phyloP scores from a whole-genome alignment of 2,888 invertebrate species.

The Stegophylla sp. region DNA sequence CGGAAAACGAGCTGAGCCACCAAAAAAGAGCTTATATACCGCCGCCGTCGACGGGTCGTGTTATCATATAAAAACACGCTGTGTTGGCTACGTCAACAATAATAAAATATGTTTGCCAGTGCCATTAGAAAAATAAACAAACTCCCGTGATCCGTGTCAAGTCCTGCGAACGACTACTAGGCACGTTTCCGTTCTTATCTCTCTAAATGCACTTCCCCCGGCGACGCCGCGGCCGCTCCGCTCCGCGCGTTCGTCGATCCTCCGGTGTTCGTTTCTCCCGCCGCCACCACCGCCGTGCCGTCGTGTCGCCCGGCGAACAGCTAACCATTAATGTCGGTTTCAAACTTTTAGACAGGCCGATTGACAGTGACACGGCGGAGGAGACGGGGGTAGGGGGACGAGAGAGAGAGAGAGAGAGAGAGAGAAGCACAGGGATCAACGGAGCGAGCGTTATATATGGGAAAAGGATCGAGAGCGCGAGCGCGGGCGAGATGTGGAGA shows the following conservation, averaged over 20 bases:
- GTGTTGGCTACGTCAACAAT: constrained; percentile 52
- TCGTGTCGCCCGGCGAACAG: neutral
- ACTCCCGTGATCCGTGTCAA: constrained; percentile 52
- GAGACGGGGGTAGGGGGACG: neutral
- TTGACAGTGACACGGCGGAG: neutral
- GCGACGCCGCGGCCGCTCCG: neutral
- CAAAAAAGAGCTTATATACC: constrained; percentile 34
- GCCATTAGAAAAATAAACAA: constrained; percentile 59
- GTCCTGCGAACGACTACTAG: constrained; percentile 48
- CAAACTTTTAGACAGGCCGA: constrained; percentile 39
- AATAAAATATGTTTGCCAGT: constrained; percentile 47
- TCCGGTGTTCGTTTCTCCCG: no score
- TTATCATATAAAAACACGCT: constrained; percentile 57
- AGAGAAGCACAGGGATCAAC: neutral
- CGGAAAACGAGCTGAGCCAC: constrained; percentile 10
- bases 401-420: neutral
- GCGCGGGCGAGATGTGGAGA: neutral
- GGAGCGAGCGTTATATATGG: neutral
- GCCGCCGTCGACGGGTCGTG: constrained; percentile 27
- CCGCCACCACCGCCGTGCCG: neutral
- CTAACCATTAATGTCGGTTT: constrained; percentile 15
- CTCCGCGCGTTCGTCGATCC: neutral
- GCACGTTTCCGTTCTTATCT: constrained; percentile 56
- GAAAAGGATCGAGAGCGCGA: neutral
- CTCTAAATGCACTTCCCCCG: constrained; percentile 25